Conservation (phyloP, 1,140 invertebrate species). For the Goniozus legneri region DNA sequence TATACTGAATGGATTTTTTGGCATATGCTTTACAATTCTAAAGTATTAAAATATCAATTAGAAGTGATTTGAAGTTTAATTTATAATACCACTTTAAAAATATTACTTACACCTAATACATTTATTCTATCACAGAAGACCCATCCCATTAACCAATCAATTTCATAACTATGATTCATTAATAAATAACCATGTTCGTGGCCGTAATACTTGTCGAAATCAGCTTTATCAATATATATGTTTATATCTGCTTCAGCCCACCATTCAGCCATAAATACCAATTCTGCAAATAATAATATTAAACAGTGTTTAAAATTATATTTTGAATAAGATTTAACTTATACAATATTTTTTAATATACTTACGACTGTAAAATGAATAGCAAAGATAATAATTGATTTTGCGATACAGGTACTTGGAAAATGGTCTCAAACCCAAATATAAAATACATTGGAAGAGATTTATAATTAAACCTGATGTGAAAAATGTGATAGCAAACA, state of each 20-base stretch:
- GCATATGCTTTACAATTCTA: slow-evolving; percentile 94
- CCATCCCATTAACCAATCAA: slow-evolving; percentile 93
- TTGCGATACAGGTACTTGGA: slow-evolving; percentile 78
- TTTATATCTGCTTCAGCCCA: slow-evolving; percentile 76
- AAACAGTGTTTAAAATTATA: slow-evolving; percentile 8
- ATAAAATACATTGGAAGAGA: slow-evolving; percentile 74
- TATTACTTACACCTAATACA: slow-evolving; percentile 71
- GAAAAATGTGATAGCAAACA: slow-evolving; percentile 86
- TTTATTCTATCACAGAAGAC: slow-evolving; percentile 74
- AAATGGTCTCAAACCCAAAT: slow-evolving; percentile 69
- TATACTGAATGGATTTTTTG: slow-evolving; percentile 86
- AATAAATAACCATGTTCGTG: slow-evolving; percentile 86
- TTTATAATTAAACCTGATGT: slow-evolving; percentile 86
- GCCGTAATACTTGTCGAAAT: slow-evolving; percentile 76
- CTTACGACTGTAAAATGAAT: slow-evolving; percentile 89
- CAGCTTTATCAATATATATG: slow-evolving; percentile 75
- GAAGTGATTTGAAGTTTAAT: background rate
- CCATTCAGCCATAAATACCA: slow-evolving; percentile 91
- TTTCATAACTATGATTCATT: slow-evolving; percentile 95
- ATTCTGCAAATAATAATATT: slow-evolving; percentile 62
- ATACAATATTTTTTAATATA: slow-evolving; percentile 39
- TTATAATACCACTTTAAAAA: background rate
- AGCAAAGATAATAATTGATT: slow-evolving; percentile 88
- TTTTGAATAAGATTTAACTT: background rate
- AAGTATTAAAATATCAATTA: slow-evolving; percentile 34